Percentiles rank a stretch among this genome's conserved stretches.
phyloP scores from a whole-genome alignment of 2,888 invertebrate species.

The Hydroisotoma schaefferi region DNA sequence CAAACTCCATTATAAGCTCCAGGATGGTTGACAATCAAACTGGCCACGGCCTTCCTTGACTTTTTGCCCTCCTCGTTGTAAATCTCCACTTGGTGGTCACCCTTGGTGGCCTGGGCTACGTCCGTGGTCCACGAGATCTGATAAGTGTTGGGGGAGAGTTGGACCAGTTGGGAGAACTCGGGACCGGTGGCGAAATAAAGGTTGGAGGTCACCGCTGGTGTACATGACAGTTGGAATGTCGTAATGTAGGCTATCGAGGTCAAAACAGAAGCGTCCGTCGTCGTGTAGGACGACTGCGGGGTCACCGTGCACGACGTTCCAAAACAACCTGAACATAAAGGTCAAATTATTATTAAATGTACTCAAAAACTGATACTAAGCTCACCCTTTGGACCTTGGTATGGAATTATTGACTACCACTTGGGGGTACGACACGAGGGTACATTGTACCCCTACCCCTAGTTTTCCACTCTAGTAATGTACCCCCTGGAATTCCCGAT shows the following conservation, averaged over 20 bases:
- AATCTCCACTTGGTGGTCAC: constrained; percentile 73
- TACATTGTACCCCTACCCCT: too few relatives aligned
- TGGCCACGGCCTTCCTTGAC: constrained; percentile 55
- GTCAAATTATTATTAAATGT: too few relatives aligned
- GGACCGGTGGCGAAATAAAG: too few relatives aligned
- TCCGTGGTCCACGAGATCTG: neutral
- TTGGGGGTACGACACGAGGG: too few relatives aligned
- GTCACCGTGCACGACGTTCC: constrained; percentile 62
- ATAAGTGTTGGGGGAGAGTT: constrained; percentile 19
- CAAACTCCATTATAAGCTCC: constrained; percentile 83
- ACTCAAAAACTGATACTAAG: too few relatives aligned
- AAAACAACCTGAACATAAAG: too few relatives aligned
- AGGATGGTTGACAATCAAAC: constrained; percentile 68
- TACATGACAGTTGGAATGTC: constrained; percentile 80
- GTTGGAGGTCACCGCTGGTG: constrained; percentile 41
- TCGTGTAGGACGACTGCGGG: constrained; percentile 77
- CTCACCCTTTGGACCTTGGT: too few relatives aligned
- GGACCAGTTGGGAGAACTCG: constrained; percentile 29
- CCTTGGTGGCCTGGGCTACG: constrained; percentile 69
- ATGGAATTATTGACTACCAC: too few relatives aligned
- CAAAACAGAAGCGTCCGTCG: constrained; percentile 86
- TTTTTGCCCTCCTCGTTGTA: constrained; percentile 79
- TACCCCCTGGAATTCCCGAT: too few relatives aligned
- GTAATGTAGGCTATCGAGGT: constrained; percentile 85
- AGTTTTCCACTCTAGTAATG: too few relatives aligned